Evolutionary conservation across 2,113 vertebrate genomes (phyloP).

Genomic region (Notarius quadriscutis): DNA sequence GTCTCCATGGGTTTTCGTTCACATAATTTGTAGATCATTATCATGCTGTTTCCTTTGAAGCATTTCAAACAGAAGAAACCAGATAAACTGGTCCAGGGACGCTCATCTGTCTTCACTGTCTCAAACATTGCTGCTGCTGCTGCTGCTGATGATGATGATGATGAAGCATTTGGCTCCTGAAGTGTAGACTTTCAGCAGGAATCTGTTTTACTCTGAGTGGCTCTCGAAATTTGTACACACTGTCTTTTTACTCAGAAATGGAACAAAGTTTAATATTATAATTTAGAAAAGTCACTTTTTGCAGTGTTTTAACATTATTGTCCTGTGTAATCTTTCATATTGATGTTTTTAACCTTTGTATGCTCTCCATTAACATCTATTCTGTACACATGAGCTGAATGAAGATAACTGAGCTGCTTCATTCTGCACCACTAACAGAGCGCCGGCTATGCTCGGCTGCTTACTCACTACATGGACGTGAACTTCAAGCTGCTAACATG

Average conservation of each 20-base stretch:
- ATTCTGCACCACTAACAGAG: neutral
- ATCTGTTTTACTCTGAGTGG: neutral
- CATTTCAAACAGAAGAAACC: neutral
- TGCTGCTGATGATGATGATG: no score
- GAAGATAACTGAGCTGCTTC: neutral
- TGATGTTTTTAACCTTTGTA: neutral
- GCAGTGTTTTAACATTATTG: neutral
- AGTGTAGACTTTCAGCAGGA: neutral
- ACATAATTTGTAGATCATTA: neutral
- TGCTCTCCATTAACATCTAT: neutral
- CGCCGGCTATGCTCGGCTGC: neutral
- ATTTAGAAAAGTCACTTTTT: neutral
- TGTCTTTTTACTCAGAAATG: neutral
- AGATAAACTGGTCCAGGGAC: neutral
- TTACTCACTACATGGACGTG: neutral
- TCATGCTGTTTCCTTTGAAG: no score
- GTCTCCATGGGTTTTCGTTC: neutral
- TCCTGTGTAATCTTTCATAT: neutral
- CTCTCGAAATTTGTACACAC: neutral
- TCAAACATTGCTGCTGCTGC: neutral
- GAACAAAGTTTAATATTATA: neutral
- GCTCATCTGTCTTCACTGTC: neutral
- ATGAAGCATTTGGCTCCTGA: neutral
- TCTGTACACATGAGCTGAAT: neutral
- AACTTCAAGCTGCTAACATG: conserved; percentile 14